A percentile compares a stretch with the other conserved stretches of the same genome.
phyloP scores from a whole-genome alignment of 2,113 vertebrate species.

The Procapra przewalskii region DNA sequence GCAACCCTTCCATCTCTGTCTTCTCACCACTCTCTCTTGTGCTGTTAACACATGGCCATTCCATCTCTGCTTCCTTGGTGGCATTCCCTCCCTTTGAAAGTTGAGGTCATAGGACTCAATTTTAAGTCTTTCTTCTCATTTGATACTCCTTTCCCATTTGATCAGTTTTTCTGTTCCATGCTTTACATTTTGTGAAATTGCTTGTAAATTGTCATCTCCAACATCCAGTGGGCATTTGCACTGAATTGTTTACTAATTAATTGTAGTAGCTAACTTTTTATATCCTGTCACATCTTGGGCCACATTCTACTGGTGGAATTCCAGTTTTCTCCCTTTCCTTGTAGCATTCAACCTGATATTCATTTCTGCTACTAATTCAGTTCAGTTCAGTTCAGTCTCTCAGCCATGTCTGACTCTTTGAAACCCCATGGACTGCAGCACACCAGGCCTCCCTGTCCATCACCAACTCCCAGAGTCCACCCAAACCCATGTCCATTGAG shows the following conservation, averaged over 20 bases:
- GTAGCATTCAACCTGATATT: neutral
- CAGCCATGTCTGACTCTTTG: too few species aligned
- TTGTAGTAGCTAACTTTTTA: neutral
- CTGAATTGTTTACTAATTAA: neutral
- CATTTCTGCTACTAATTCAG: neutral
- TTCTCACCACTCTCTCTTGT: neutral
- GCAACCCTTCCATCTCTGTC: too few species aligned
- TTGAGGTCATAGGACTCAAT: neutral
- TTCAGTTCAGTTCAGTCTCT: too few species aligned
- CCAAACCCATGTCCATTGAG: too few species aligned
- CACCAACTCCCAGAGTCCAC: too few species aligned
- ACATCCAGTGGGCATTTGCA: neutral
- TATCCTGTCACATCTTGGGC: neutral
- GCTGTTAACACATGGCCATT: neutral
- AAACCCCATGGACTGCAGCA: too few species aligned
- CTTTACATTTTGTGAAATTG: neutral
- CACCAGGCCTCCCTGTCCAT: too few species aligned
- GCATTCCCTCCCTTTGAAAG: neutral
- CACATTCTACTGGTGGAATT: neutral
- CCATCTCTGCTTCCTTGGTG: neutral
- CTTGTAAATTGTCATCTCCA: neutral
- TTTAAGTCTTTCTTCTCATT: neutral
- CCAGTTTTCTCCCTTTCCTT: neutral
- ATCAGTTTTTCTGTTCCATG: neutral
- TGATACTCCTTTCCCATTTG: fast-evolving